These are phyloP conservation scores for Anser brachyrhynchus DNA, from an alignment of 2,113 vertebrate genomes.

Conservation along the genomic window DNA sequence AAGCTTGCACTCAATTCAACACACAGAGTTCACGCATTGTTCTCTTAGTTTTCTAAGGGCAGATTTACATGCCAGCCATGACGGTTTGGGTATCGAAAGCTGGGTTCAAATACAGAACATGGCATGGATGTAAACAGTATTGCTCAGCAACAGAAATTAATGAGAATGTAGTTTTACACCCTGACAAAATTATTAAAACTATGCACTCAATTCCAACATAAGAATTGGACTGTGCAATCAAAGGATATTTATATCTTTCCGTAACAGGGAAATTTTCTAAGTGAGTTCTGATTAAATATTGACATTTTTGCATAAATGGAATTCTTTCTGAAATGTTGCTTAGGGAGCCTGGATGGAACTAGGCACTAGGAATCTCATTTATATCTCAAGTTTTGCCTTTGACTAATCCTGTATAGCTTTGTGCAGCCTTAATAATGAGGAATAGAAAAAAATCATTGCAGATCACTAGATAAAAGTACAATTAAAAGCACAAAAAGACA, in stretches of 20 bases:
- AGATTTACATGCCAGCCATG: neutral
- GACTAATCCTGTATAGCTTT: neutral
- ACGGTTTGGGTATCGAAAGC: neutral
- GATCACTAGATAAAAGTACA: neutral
- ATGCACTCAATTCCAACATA: neutral
- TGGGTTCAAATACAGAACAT: neutral
- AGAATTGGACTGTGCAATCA: neutral
- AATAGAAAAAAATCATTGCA: neutral
- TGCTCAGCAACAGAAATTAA: slow-evolving; percentile 32
- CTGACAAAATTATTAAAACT: slow-evolving; percentile 25
- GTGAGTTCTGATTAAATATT: slow-evolving; percentile 38
- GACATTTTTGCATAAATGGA: neutral
- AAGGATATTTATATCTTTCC: neutral
- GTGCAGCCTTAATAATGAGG: neutral
- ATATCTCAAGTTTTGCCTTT: neutral
- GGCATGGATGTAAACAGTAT: neutral
- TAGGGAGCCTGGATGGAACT: neutral
- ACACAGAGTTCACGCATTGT: neutral
- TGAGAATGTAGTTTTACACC: slow-evolving; percentile 27
- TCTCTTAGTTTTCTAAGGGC: neutral
- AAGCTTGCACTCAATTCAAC: neutral
- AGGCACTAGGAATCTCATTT: neutral
- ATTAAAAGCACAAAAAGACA: neutral
- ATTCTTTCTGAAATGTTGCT: neutral
- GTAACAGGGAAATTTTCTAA: neutral